Evolutionary conservation across 2,113 vertebrate species (phyloP).

Genomic region (Podarcis muralis): DNA sequence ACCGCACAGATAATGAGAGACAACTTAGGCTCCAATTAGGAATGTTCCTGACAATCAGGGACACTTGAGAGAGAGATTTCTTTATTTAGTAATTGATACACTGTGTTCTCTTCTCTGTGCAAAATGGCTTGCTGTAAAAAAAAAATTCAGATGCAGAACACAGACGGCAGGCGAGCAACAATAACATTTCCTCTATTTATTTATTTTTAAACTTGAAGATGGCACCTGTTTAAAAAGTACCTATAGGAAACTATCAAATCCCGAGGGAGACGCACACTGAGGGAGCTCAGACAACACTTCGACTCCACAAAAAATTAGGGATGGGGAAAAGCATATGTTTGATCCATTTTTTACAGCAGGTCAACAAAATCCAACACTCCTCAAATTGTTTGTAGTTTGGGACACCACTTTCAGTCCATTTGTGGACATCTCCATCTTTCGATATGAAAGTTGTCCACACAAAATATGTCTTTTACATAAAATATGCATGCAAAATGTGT

Average conservation of each 20-base stretch:
- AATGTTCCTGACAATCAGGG: slow-evolving; percentile 11
- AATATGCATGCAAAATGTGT: too few relatives aligned
- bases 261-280: not conserved
- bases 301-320: not conserved
- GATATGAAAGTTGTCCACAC: too few relatives aligned
- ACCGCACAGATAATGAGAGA: slow-evolving; percentile 14
- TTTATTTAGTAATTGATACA: not conserved
- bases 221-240: not conserved
- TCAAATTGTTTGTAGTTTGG: too few relatives aligned
- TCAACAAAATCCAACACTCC: too few relatives aligned
- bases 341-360: too few relatives aligned
- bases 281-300: not conserved
- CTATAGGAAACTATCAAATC: not conserved
- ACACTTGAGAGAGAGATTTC: not conserved
- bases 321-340: too few relatives aligned
- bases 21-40: slow-evolving; percentile 16
- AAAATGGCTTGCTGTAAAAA: not conserved
- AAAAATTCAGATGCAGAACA: not conserved
- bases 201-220: not conserved
- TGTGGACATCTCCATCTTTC: too few relatives aligned
- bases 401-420: too few relatives aligned
- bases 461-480: too few relatives aligned
- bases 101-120: not conserved
- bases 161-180: not conserved
- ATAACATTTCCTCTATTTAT: not conserved